A percentile compares a stretch with the other conserved stretches of the same genome.
Evolutionary conservation across 2,113 vertebrate species (phyloP).

Genomic region (Telmatochromis sp.): DNA sequence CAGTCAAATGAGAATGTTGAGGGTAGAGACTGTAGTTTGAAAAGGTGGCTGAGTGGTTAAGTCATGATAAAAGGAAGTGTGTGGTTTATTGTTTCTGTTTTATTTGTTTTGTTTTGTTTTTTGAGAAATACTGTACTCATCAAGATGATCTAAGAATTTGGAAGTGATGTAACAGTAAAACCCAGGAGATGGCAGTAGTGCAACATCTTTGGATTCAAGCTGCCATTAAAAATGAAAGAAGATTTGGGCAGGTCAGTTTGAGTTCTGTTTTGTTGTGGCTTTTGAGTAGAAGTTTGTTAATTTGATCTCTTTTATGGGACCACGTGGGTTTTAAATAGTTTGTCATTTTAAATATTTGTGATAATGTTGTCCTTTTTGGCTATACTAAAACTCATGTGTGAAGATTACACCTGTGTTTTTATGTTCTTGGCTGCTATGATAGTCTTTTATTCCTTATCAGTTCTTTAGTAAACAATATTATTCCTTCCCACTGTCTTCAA

Average conservation of each 20-base stretch:
- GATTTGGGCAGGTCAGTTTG: not conserved
- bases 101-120: not conserved
- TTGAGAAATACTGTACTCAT: not conserved
- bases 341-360: not conserved
- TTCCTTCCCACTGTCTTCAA: not conserved
- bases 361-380: not conserved
- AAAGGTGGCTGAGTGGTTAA: not conserved
- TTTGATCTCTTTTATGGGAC: not conserved
- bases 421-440: not conserved
- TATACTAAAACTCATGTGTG: not conserved
- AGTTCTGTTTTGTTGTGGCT: not conserved
- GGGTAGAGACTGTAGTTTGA: not conserved
- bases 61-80: not conserved
- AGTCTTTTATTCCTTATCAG: not conserved
- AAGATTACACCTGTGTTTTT: not conserved
- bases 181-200: not conserved
- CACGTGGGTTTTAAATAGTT: not conserved
- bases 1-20: not conserved
- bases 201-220: not conserved
- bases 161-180: fast-evolving
- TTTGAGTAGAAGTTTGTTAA: not conserved
- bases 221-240: not conserved
- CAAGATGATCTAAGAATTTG: not conserved
- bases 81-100: not conserved
- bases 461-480: not conserved